Conservation (phyloP, 2,888 invertebrate genomes). For the Acholoe squamosa region DNA sequence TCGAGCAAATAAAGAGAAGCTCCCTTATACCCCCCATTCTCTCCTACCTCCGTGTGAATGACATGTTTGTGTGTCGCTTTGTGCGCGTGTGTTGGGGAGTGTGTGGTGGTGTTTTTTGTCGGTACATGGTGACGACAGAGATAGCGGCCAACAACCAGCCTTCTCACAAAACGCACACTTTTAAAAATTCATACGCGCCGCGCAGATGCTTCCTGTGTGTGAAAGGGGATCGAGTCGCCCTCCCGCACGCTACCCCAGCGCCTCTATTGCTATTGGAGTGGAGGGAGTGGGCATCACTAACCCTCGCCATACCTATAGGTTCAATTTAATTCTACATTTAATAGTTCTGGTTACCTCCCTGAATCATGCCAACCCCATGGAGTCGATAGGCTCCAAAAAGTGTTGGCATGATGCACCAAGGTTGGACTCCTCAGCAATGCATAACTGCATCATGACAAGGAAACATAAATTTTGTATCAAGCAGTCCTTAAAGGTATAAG, state of each 20-base stretch:
- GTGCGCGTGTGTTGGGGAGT: background rate
- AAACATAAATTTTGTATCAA: too few species aligned
- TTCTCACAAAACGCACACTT: slow-evolving; percentile 40
- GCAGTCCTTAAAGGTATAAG: too few species aligned
- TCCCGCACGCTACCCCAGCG: background rate
- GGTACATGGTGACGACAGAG: background rate
- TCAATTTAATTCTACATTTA: too few species aligned
- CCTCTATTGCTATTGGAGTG: too few species aligned
- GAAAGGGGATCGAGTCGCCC: background rate
- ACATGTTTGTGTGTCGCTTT: slow-evolving; percentile 16
- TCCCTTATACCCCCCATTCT: background rate
- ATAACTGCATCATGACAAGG: too few species aligned
- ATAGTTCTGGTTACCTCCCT: too few species aligned
- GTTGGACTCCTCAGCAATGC: too few species aligned
- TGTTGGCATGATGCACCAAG: too few species aligned
- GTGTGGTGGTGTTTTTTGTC: slow-evolving; percentile 32
- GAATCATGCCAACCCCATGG: background rate
- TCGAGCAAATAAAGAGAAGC: background rate
- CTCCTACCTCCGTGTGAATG: background rate
- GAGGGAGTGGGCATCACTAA: too few species aligned
- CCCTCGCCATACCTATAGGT: too few species aligned
- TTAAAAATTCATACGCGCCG: slow-evolving; percentile 58
- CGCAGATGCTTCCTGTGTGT: slow-evolving; percentile 53
- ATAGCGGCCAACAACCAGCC: slow-evolving; percentile 26
- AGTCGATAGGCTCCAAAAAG: too few species aligned